Evolutionary conservation across 2,888 invertebrate genomes (phyloP).

Genomic region (Atethmia centrago): DNA sequence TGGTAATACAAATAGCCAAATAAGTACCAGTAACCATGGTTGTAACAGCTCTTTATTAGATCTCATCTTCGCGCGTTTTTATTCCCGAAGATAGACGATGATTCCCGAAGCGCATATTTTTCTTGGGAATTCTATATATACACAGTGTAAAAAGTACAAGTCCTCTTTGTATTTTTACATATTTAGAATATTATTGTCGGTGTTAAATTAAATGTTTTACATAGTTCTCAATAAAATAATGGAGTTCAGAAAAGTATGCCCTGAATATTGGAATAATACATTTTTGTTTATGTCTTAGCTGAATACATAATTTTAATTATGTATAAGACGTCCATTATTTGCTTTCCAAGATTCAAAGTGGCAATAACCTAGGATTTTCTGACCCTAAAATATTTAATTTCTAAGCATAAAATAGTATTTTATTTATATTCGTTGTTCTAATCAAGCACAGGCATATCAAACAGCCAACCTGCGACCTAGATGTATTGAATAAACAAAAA

Average conservation of each 20-base stretch:
- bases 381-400: slow-evolving; percentile 26
- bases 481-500: slow-evolving; percentile 11
- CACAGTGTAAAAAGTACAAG: neutral
- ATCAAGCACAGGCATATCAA: neutral
- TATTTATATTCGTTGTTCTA: slow-evolving; percentile 6
- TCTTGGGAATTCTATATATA: too few relatives aligned
- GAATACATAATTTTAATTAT: too few relatives aligned
- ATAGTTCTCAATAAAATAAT: neutral
- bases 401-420: neutral
- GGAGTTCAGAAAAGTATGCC: neutral
- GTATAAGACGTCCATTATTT: slow-evolving; percentile 7
- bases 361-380: slow-evolving; percentile 1
- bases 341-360: slow-evolving; percentile 21
- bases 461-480: neutral
- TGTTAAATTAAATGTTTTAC: neutral
- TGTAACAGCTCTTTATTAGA: neutral
- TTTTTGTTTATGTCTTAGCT: neutral
- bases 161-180: neutral
- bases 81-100: too few relatives aligned
- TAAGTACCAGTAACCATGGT: too few relatives aligned
- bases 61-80: too few relatives aligned
- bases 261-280: neutral
- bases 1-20: neutral
- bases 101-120: neutral
- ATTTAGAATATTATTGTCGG: neutral